Evolutionary conservation across 2,113 vertebrate genomes (phyloP).

Genomic region (Noturus placidus): DNA sequence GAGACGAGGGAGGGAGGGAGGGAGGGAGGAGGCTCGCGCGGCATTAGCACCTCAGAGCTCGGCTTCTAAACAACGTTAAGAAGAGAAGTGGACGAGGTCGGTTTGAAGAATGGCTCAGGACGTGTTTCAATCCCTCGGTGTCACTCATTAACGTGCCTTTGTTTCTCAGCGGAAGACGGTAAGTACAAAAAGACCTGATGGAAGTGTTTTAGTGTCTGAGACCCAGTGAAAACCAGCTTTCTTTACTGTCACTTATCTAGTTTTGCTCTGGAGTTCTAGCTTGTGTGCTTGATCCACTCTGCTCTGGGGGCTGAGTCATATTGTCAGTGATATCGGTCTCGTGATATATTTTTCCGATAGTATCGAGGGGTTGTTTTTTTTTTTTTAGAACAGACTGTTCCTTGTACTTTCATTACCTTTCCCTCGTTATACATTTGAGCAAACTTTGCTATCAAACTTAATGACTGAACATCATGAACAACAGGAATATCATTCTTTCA

Average conservation of each 20-base stretch:
- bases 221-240: not conserved
- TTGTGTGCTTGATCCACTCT: not conserved
- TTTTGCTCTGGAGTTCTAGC: not conserved
- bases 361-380: not conserved
- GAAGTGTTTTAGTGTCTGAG: not conserved
- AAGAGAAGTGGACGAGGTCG: not conserved
- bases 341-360: not conserved
- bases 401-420: not conserved
- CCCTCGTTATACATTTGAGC: not conserved
- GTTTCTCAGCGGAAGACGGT: not conserved
- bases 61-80: not conserved
- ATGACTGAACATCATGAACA: not conserved
- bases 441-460: not conserved
- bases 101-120: conserved; percentile 13
- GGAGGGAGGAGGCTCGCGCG: not conserved
- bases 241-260: not conserved
- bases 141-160: not conserved
- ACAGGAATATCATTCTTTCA: not conserved
- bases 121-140: not conserved
- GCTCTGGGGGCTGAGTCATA: not conserved
- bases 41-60: conserved; percentile 6
- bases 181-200: not conserved
- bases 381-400: not conserved
- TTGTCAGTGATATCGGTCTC: not conserved
- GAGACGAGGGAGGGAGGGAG: not conserved